phyloP scores from a whole-genome alignment of 2,888 invertebrate genomes.

The Tenthredo scrophulariae region DNA sequence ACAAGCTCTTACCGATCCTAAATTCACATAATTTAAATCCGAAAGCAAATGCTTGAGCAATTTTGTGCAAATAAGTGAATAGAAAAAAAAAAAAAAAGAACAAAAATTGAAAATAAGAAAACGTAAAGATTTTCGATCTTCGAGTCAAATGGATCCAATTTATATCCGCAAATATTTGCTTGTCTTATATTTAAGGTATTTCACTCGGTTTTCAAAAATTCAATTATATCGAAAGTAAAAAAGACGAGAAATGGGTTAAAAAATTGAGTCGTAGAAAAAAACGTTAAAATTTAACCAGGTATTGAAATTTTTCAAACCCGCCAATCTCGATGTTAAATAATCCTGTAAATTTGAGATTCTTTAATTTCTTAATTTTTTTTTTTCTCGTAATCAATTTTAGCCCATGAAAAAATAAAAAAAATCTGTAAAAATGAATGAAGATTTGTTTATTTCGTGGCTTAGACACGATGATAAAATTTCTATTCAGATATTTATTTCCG shows the following conservation, averaged over 20 bases:
- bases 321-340: background rate
- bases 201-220: background rate
- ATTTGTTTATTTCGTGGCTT: no score
- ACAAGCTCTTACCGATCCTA: background rate
- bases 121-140: background rate
- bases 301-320: no score
- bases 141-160: background rate
- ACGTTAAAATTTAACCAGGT: no score
- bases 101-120: no score
- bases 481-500: no score
- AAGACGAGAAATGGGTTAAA: background rate
- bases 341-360: background rate
- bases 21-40: conserved; percentile 3
- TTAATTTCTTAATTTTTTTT: background rate
- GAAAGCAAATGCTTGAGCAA: background rate
- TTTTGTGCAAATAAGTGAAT: background rate
- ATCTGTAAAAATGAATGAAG: no score
- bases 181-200: background rate
- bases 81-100: background rate
- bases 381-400: background rate
- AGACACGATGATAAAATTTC: no score
- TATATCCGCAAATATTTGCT: background rate
- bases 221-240: background rate
- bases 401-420: background rate
- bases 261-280: no score